phyloP scores from a whole-genome alignment of 2,888 invertebrate genomes.

The Macrophya alboannulata region DNA sequence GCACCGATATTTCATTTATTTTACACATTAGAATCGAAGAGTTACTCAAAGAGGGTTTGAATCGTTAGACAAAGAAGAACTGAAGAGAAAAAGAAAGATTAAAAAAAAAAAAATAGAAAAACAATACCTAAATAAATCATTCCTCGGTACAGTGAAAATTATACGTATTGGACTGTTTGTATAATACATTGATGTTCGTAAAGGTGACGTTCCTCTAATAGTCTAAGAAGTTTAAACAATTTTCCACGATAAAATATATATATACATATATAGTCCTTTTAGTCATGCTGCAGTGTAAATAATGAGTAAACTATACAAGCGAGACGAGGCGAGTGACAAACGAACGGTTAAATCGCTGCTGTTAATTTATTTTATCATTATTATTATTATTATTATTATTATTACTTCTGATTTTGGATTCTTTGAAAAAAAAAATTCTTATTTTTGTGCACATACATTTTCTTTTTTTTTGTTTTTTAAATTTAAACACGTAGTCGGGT shows the following conservation, averaged over 20 bases:
- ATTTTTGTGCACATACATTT: too few species aligned
- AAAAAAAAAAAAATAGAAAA: too few species aligned
- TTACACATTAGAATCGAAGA: background rate
- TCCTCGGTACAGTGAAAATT: constrained; percentile 12
- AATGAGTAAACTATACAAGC: background rate
- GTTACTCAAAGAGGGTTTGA: background rate
- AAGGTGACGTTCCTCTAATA: constrained; percentile 31
- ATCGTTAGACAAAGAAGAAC: background rate
- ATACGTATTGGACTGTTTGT: background rate
- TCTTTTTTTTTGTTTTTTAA: background rate
- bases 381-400: background rate
- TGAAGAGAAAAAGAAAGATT: background rate
- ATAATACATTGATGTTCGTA: constrained; percentile 16
- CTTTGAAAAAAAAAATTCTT: background rate
- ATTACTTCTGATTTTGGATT: too few species aligned
- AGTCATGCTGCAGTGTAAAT: background rate
- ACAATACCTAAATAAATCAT: background rate
- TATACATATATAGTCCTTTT: background rate
- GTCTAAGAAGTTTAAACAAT: background rate
- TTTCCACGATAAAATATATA: constrained; percentile 12
- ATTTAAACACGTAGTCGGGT: background rate
- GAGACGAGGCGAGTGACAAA: background rate
- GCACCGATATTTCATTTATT: constrained; percentile 9
- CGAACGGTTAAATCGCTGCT: background rate
- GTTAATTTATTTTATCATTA: background rate